Base-by-base conservation (phyloP, 2,888 invertebrate species). In the Pheosia gnoma region DNA sequence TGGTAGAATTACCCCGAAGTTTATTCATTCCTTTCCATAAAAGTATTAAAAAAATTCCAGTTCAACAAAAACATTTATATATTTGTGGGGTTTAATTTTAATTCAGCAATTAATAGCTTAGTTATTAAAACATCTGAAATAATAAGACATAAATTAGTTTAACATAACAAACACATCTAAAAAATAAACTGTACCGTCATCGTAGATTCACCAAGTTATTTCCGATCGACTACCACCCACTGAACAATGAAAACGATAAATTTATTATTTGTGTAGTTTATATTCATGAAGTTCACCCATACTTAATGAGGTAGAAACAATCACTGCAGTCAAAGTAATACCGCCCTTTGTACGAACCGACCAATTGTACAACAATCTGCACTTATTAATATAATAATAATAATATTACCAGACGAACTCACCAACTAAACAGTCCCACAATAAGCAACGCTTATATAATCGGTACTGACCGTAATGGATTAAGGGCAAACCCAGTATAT, bases 181-280 rank as follows among this genome's bases (percentile, higher is more conserved):
- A 58, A 65, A 63, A 62, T 57, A 66, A 59, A 51, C 43, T 37
- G 57, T n/a, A 51, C 58, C 43, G 55, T 56, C 57, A 49, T 62
- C 54, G 41, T 51, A 54, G 13, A 59, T 53, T 59, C 55, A 39
- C 54, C n/a, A 58, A 57, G 47, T 61, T 70, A 59, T 70, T 70
- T 66, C 65, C 66, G 57, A 66, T 68, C 68, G 61, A 68, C 45
- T 69, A 59, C 74, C 66, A 70, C 59, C 65, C 67, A 66, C 59
- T 64, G 55, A 70, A 73, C 72, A 73, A 72, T 65, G 63, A 66
- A 62, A 58, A 25, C 58, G 59, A 70, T 72, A 68, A 68, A 74
- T 74, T 64, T 67, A 39, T 55, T 55, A 55, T 55, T 53, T 58
- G 60, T 58, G 60, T 54, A 58, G 59, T 72, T 68, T 64, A 72